phyloP scores from a whole-genome alignment of 2,113 vertebrate genomes.

The Hippoglossus stenolepis region DNA sequence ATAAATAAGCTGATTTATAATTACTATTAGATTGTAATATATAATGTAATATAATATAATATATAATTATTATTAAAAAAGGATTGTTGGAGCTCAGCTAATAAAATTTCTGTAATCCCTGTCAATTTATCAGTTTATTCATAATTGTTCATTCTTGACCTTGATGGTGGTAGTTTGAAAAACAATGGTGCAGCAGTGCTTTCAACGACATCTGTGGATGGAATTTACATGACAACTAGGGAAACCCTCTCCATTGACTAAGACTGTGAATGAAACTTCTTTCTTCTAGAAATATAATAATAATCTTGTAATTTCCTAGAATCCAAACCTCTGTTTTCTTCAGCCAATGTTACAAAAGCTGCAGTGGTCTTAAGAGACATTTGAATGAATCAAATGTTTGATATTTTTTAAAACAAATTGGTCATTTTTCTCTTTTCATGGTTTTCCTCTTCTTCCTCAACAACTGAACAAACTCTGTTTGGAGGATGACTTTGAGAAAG shows the following conservation, averaged over 20 bases:
- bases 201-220: no score
- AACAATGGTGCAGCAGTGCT: no score
- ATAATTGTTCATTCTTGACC: not conserved
- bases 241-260: no score
- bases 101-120: no score
- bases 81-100: no score
- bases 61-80: no score
- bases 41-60: no score
- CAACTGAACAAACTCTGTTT: not conserved
- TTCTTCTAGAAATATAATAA: not conserved
- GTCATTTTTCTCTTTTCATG: not conserved
- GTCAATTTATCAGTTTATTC: not conserved
- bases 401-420: not conserved
- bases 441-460: not conserved
- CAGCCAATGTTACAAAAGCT: not conserved
- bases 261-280: not conserved
- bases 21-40: no score
- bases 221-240: no score
- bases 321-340: not conserved
- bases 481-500: not conserved
- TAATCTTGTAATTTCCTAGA: not conserved
- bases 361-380: not conserved
- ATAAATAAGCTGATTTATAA: no score
- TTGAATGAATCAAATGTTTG: not conserved
- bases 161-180: not conserved